Evolutionary conservation across 2,113 vertebrate genomes (phyloP).

Genomic region (Chiloscyllium plagiosum): DNA sequence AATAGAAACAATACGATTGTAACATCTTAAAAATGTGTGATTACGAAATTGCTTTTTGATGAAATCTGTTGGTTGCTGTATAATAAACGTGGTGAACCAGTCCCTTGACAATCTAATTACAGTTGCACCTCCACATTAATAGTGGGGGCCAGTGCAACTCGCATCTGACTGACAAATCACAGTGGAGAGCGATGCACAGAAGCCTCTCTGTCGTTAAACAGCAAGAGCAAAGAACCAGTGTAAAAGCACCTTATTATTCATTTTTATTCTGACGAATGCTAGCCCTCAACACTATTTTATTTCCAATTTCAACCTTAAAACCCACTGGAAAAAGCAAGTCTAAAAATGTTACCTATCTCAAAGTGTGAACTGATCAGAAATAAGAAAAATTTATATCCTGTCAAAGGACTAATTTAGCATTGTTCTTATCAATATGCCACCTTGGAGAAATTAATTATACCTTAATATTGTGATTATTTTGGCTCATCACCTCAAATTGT

Average conservation of each 20-base stretch:
- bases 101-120: neutral
- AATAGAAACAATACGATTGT: neutral
- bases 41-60: neutral
- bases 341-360: neutral
- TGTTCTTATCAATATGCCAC: neutral
- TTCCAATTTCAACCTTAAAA: neutral
- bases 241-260: neutral
- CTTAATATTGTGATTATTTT: neutral
- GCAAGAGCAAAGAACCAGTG: neutral
- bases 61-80: neutral
- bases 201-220: neutral
- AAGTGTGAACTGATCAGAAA: neutral
- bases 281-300: neutral
- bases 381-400: neutral
- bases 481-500: neutral
- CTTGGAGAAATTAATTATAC: neutral
- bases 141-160: neutral
- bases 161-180: neutral
- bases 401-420: neutral
- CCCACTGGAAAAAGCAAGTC: neutral
- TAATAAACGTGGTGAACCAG: neutral
- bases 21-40: neutral
- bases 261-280: too few species aligned
- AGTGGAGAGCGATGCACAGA: neutral
- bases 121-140: neutral